Percentiles rank a stretch among this genome's conserved stretches.
These are phyloP conservation scores for Rhimphoctona megacephalus DNA, from an alignment of 2,888 invertebrate species.

Conservation along the genomic window DNA sequence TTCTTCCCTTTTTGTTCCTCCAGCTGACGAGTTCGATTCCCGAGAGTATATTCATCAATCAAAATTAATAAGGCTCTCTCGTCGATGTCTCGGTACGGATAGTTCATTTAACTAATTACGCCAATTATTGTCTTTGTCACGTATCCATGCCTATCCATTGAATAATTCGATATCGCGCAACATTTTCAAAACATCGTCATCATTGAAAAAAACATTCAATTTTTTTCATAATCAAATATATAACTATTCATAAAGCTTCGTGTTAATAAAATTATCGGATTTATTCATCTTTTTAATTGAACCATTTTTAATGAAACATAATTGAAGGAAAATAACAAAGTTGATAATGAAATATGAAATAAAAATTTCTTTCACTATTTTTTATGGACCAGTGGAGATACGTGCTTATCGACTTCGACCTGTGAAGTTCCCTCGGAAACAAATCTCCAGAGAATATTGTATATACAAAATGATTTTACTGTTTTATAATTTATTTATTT, in stretches of 20 bases:
- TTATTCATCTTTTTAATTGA: too few species aligned
- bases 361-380: too few species aligned
- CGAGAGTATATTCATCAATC: constrained; percentile 28
- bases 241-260: too few species aligned
- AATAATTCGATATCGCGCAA: too few species aligned
- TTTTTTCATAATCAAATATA: background rate
- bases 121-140: background rate
- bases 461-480: background rate
- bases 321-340: background rate
- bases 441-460: background rate
- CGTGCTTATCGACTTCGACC: too few species aligned
- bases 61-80: constrained; percentile 35
- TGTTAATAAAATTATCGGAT: too few species aligned
- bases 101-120: constrained; percentile 36
- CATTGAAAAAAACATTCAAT: background rate
- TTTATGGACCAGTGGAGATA: too few species aligned
- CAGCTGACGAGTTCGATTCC: background rate
- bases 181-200: background rate
- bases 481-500: background rate
- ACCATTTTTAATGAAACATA: too few species aligned
- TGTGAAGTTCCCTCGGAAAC: background rate
- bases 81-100: background rate
- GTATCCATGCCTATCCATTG: background rate
- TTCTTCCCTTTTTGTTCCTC: background rate
- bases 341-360: background rate